Evolutionary conservation across 2,113 vertebrate genomes (phyloP), one percentile per base, ranked within the genome.

Genomic region (Pygoscelis antarcticus): DNA sequence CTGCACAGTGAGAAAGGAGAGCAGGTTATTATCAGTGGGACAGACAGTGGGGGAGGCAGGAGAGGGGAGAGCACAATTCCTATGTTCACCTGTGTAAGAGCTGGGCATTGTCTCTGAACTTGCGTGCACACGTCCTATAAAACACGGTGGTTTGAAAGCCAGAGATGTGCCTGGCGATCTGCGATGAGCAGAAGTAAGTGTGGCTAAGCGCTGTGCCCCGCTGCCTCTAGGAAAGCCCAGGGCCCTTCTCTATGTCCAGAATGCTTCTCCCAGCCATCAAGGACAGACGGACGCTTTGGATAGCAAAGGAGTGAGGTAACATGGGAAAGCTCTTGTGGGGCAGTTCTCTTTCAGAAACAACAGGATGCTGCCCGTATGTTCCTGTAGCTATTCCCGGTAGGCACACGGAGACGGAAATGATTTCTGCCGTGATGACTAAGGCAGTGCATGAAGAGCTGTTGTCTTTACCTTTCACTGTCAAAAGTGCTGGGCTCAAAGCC

Each of bases 71-170:
- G 29, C 25, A 32, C 0, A 0, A 23, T 51, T 74, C 55, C 54
- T 14, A 0, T 1, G 0, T 13, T 36, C 16, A 19, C 32, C 64
- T 1, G 0, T 3, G 20, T 14, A 11, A 34, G 60, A 60, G 29
- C 51, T 7, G 11, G 79, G 40, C 30, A 34, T 26, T 38, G 32
- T 40, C 77, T 57, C 54, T 5, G 14, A 49, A 17, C 2, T 18
- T 4, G 0, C 74, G 2, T 0, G 0, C 7, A 30, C 47, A 15
- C 8, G 36, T 25, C 38, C 61, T 30, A 1, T 7, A 8, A 40
- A 55, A 3, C 52, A 16, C 2, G 1, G 6, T 1, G 12, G 2
- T 23, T 6, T 11, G 42, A 49, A 81, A 60, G 46, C 9, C 58
- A 22, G 85, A 10, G 58, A 2, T 23, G 52, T 25, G 32, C 62